Evolutionary conservation across 2,888 invertebrate species (phyloP).

Genomic region (Rhagonycha lutea): DNA sequence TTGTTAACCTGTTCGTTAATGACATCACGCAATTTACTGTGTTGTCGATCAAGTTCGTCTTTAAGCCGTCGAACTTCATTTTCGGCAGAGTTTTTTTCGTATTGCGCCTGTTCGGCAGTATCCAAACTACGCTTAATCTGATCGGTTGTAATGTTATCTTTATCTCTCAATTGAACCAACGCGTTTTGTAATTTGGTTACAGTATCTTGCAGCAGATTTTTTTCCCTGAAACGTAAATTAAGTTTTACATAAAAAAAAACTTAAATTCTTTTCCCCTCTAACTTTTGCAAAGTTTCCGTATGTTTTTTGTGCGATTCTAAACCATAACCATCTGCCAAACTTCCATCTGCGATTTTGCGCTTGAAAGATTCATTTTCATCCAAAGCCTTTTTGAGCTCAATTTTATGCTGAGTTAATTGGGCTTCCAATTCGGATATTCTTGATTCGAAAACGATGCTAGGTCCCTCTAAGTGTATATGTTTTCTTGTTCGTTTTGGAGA

Average conservation of each 20-base stretch:
- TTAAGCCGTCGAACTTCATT: slow-evolving; percentile 74
- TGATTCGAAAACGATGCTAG: slow-evolving; percentile 82
- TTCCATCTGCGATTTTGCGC: slow-evolving; percentile 52
- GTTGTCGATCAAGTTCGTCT: slow-evolving; percentile 78
- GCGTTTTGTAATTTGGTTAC: slow-evolving; percentile 69
- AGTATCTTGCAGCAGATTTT: slow-evolving; percentile 68
- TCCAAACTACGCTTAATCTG: slow-evolving; percentile 72
- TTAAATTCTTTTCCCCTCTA: background rate
- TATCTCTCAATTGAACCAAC: slow-evolving; percentile 66
- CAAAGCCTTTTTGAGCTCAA: slow-evolving; percentile 75
- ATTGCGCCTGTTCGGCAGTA: slow-evolving; percentile 74
- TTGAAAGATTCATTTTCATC: slow-evolving; percentile 65
- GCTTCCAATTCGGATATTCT: slow-evolving; percentile 84
- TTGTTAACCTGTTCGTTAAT: slow-evolving; percentile 70
- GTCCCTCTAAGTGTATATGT: slow-evolving; percentile 63
- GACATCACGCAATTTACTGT: slow-evolving; percentile 73
- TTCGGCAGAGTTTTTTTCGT: slow-evolving; percentile 77
- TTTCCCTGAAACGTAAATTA: slow-evolving; percentile 60
- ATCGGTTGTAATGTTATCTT: slow-evolving; percentile 64
- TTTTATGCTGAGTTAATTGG: slow-evolving; percentile 76
- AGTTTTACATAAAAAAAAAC: background rate
- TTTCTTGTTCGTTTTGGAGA: slow-evolving; percentile 17
- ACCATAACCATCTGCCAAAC: slow-evolving; percentile 59
- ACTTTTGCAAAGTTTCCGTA: slow-evolving; percentile 73
- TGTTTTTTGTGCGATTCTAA: slow-evolving; percentile 70